Evolutionary conservation across 1,140 invertebrate species (phyloP).

Genomic region (Papilio polyxenes): DNA sequence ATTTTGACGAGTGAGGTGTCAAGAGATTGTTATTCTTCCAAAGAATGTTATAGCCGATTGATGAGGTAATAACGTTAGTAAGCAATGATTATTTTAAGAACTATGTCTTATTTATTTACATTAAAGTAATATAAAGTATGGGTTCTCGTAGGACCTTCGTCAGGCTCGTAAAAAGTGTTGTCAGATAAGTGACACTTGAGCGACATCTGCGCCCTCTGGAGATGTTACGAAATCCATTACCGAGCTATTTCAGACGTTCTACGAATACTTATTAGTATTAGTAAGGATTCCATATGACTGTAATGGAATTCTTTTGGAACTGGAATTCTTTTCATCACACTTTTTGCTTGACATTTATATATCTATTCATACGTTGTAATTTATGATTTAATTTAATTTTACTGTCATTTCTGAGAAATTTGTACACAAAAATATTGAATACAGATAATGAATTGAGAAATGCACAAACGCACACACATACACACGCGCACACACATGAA

Average conservation of each 20-base stretch:
- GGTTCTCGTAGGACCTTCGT: not conserved
- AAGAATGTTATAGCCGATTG: not conserved
- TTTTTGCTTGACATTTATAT: not conserved
- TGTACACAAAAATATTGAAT: too few relatives aligned
- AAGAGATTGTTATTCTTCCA: too few relatives aligned
- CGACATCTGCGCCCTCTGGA: conserved; percentile 2
- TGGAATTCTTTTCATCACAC: not conserved
- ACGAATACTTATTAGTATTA: conserved; percentile 17
- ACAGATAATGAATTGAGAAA: too few relatives aligned
- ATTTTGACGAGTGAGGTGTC: too few relatives aligned
- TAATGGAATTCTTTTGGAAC: not conserved
- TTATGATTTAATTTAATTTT: not conserved
- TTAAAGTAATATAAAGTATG: not conserved
- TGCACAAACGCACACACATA: too few relatives aligned
- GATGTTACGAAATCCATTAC: conserved; percentile 33
- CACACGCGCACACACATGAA: too few relatives aligned
- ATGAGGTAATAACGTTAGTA: not conserved
- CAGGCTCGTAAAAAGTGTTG: conserved; percentile 19
- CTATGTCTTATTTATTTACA: not conserved
- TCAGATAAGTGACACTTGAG: conserved; percentile 24
- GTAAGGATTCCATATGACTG: not conserved
- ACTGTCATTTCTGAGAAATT: not conserved
- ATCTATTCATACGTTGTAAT: not conserved
- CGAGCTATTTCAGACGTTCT: conserved; percentile 9
- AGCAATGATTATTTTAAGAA: not conserved